These are phyloP conservation scores for Caranx ignobilis DNA, from an alignment of 2,113 vertebrate species.

Conservation along the genomic window DNA sequence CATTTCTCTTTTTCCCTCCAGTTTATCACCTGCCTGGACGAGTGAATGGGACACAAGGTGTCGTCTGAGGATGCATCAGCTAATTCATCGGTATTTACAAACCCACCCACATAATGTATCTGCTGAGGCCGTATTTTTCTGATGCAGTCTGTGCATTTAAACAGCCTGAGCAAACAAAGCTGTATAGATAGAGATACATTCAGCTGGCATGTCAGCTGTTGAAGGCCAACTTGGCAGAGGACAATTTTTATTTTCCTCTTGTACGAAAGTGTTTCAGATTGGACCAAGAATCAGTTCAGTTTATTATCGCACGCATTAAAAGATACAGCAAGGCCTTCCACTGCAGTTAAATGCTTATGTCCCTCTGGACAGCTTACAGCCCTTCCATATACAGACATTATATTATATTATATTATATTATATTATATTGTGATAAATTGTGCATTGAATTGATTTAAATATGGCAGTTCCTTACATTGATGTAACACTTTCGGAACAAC, in stretches of 20 bases:
- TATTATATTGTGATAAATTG: neutral
- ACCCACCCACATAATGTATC: neutral
- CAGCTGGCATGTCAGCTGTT: neutral
- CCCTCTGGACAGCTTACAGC: neutral
- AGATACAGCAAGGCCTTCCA: slow-evolving; percentile 7
- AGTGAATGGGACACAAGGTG: neutral
- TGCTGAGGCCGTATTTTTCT: neutral
- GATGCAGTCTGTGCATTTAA: neutral
- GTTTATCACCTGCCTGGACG: neutral
- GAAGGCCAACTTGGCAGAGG: slow-evolving; percentile 4
- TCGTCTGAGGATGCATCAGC: neutral
- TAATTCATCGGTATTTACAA: neutral
- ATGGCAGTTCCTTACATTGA: neutral
- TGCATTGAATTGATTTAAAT: neutral
- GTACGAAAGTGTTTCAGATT: neutral
- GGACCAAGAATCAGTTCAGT: slow-evolving; percentile 9
- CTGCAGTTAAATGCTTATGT: neutral
- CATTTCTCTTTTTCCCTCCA: neutral
- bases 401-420: too few relatives aligned
- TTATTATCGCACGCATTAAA: slow-evolving; percentile 15
- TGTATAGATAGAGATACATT: neutral
- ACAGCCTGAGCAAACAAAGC: neutral
- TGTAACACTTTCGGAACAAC: neutral
- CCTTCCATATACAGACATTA: neutral
- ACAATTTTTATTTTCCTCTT: neutral